Evolutionary conservation across 2,888 invertebrate species (phyloP).

Genomic region (Horisme vitalbata): DNA sequence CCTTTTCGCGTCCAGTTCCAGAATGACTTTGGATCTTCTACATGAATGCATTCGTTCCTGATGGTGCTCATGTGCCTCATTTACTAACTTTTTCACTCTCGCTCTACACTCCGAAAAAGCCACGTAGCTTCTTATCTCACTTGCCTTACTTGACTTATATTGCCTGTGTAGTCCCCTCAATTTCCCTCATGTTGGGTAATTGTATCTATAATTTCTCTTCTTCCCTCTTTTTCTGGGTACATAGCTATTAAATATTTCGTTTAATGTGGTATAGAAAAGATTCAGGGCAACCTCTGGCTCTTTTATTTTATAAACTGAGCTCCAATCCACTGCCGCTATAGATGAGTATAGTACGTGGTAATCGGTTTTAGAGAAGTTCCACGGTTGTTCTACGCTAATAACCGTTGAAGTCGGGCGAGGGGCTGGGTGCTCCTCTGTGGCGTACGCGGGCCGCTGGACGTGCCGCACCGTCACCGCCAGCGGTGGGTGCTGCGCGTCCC

Average conservation of each 20-base stretch:
- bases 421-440: no score
- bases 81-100: no score
- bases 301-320: neutral
- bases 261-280: neutral
- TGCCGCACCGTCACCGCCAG: conserved; percentile 1
- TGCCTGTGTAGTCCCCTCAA: no score
- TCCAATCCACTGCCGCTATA: neutral
- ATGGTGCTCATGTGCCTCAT: no score
- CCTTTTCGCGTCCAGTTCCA: neutral
- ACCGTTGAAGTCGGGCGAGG: no score
- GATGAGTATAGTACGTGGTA: neutral
- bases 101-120: no score
- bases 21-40: neutral
- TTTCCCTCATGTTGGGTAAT: no score
- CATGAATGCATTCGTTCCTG: neutral
- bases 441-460: neutral
- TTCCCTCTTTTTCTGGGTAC: no score
- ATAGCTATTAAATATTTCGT: neutral
- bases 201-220: no score
- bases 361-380: conserved; percentile 1
- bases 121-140: no score
- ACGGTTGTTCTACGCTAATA: no score
- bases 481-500: conserved; percentile 14
- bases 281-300: neutral
- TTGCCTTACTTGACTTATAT: no score